A percentile compares a stretch with the other conserved stretches of the same genome.
Conservation (phyloP, 2,113 vertebrate genomes). For the Recurvirostra avosetta region DNA sequence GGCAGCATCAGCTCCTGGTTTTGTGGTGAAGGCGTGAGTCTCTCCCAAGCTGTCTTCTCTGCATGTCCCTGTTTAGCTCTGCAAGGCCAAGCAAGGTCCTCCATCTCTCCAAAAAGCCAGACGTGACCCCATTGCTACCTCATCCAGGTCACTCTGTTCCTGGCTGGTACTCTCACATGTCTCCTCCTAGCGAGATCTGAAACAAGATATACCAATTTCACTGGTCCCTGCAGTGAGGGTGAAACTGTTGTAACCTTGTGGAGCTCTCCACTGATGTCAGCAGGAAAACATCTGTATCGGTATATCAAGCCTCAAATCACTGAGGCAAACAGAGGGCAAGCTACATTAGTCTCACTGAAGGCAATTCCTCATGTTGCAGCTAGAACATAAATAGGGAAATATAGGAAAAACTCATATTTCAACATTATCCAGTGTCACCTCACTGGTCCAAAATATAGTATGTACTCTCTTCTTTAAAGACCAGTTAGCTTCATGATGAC, state of each 20-base stretch:
- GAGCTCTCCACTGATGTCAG: not conserved
- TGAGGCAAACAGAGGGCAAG: not conserved
- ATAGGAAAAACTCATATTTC: not conserved
- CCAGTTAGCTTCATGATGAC: not conserved
- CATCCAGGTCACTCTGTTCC: not conserved
- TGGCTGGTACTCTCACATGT: rapidly evolving
- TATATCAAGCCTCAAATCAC: not conserved
- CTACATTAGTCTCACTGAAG: not conserved
- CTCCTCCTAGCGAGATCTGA: not conserved
- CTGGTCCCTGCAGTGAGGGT: rapidly evolving
- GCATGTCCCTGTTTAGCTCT: not conserved
- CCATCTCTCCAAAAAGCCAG: not conserved
- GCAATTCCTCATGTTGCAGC: not conserved
- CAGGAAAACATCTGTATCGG: not conserved
- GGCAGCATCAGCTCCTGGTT: not conserved
- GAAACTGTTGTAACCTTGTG: not conserved
- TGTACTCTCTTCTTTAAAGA: not conserved
- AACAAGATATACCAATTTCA: not conserved
- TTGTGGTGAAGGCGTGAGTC: not conserved
- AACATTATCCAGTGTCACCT: not conserved
- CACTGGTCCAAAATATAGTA: not conserved
- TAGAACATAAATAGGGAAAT: not conserved
- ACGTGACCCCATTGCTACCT: not conserved
- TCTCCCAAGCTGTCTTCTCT: not conserved
- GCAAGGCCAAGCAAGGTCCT: not conserved